phyloP scores from a whole-genome alignment of 2,113 vertebrate species.

The Rhea americana region DNA sequence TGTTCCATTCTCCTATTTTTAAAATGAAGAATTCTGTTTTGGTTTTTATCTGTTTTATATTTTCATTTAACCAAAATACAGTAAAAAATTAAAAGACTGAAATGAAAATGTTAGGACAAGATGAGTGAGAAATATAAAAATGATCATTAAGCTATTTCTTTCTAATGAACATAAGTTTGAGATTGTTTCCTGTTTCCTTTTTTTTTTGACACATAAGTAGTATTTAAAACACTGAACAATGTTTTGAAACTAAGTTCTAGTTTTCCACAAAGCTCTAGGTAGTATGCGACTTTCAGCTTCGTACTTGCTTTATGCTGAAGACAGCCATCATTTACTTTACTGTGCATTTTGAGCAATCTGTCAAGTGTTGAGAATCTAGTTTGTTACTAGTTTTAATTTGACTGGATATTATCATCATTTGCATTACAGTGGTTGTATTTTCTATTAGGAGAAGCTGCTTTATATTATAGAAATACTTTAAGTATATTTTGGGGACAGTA shows the following conservation, averaged over 20 bases:
- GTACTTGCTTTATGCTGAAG: too few relatives aligned
- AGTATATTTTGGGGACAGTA: accelerated
- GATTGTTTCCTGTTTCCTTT: too few relatives aligned
- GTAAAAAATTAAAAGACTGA: background rate
- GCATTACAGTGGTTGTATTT: accelerated
- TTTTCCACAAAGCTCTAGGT: background rate
- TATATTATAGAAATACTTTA: accelerated
- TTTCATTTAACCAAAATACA: background rate
- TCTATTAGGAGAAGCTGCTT: background rate
- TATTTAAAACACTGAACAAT: too few relatives aligned
- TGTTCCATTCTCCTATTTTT: too few relatives aligned
- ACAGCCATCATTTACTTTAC: too few relatives aligned
- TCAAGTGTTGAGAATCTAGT: background rate
- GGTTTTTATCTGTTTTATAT: background rate
- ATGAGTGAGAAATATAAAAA: too few relatives aligned
- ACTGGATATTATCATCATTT: background rate
- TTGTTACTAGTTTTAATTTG: background rate
- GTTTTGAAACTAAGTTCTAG: background rate
- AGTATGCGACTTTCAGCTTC: too few relatives aligned
- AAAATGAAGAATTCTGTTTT: background rate
- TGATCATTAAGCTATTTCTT: too few relatives aligned
- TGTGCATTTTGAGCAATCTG: too few relatives aligned
- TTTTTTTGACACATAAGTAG: too few relatives aligned
- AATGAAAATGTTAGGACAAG: background rate
- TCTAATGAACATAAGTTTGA: too few relatives aligned